Base-by-base conservation (phyloP, 2,113 vertebrate genomes). In the Lichenostomus cassidix region DNA sequence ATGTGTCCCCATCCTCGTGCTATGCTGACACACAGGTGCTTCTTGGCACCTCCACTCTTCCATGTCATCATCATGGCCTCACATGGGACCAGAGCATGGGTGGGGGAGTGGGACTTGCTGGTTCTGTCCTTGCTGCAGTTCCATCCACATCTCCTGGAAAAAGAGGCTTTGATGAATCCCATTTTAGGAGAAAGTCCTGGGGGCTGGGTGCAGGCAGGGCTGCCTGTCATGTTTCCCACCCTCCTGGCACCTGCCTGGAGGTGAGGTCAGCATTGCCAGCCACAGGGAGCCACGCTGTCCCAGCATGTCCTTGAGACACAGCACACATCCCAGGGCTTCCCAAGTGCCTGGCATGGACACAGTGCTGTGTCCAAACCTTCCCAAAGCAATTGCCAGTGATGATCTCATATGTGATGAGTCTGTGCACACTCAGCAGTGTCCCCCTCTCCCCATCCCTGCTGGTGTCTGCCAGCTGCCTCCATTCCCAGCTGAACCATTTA, bases 11-110 rank as follows among this genome's bases (percentile, higher is more conserved):
- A 35, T 50, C 71, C 56, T 83, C n/a, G 37, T 2, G 12, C 52
- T 11, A 13, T 39, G 83, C 42, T 56, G 78, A 50, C 49, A 50
- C 0, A 1, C 6, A 2, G 19, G 31, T 6, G 52, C 6, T 33
- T 65, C 46, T 55, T 35, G 25, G 33, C 15, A 33, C 25, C 37
- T 42, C 31, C 37, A 8, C 31, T 33, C 47, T 41, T 39, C 37
- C 4, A 0, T 15, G 35, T 37, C 37, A 62, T n/a, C 35, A 28
- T 21, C 2, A 0, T 4, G 27, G 23, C 21, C 39, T 23, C 7
- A 1, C 4, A 1, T 3, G 41, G 83, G 15, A 53, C 24, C n/a
- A 63, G 65, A 75, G 31, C 24, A 31, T 3, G n/a, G 25, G 31
- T 37, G 46, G n/a, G 21, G 74, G 29, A 56, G 13, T 42, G 35